Percentiles rank a stretch among this genome's conserved stretches.
These are phyloP conservation scores for Rachycentron canadum DNA, from an alignment of 2,797 vertebrate genomes.

Conservation along the genomic window DNA sequence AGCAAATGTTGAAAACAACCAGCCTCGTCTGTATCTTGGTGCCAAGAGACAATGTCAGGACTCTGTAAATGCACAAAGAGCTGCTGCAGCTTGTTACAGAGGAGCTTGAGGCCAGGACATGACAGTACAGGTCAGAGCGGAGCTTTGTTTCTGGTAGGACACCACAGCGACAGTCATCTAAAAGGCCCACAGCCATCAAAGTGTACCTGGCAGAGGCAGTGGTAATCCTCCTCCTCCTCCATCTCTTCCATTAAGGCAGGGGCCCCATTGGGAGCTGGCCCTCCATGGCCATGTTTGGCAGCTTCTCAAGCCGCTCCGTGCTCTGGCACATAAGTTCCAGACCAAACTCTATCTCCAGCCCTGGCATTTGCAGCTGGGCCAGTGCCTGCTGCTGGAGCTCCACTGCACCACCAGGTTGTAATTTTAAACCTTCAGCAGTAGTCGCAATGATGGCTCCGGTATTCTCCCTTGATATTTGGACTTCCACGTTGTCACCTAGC, in stretches of 20 bases:
- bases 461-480: conserved; percentile 45
- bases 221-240: conserved; percentile 49
- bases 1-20: conserved; percentile 87
- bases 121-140: conserved; percentile 87
- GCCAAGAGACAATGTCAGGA: conserved; percentile 84
- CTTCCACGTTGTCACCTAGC: conserved; percentile 67
- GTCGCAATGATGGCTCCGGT: conserved; percentile 52
- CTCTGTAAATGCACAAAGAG: conserved; percentile 86
- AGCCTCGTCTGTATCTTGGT: conserved; percentile 88
- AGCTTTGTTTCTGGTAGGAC: conserved; percentile 78
- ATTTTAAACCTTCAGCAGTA: conserved; percentile 45
- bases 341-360: conserved; percentile 83
- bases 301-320: conserved; percentile 88
- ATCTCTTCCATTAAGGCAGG: conserved; percentile 67
- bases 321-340: conserved; percentile 91
- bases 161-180: conserved; percentile 40
- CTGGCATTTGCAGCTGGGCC: conserved; percentile 84
- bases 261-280: conserved; percentile 65
- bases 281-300: conserved; percentile 79
- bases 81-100: conserved; percentile 90
- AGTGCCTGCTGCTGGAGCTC: conserved; percentile 83
- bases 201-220: conserved; percentile 46
- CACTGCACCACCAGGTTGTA: conserved; percentile 39
- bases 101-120: conserved; percentile 82
- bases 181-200: conserved; percentile 35